Percentiles rank a stretch among this genome's conserved stretches.
phyloP scores from a whole-genome alignment of 2,797 vertebrate genomes.

The Macroramphosus scolopax region DNA sequence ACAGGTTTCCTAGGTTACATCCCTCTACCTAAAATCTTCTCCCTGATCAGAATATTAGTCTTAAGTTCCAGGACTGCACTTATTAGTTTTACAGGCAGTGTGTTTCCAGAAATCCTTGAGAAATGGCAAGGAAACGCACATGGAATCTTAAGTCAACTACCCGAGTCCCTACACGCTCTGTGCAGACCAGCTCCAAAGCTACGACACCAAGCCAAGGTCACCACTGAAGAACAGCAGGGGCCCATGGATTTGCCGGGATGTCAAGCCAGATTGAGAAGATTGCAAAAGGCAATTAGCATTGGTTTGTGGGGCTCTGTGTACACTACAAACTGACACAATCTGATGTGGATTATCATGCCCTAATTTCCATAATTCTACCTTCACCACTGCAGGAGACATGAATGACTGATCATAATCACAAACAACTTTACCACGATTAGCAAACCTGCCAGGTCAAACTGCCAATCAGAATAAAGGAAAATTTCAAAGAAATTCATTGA shows the following conservation, averaged over 20 bases:
- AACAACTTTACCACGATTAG: conserved; percentile 57
- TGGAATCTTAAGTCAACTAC: conserved; percentile 48
- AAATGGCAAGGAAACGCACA: conserved; percentile 35
- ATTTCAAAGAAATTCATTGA: conserved; percentile 29
- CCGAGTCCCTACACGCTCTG: conserved; percentile 23
- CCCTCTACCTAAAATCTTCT: conserved; percentile 27
- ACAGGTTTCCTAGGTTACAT: conserved; percentile 30
- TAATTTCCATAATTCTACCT: conserved; percentile 75
- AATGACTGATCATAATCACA: conserved; percentile 66
- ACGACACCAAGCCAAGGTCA: conserved; percentile 63
- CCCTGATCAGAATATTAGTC: conserved; percentile 9
- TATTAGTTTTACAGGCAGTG: conserved; percentile 25
- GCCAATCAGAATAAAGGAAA: conserved; percentile 52
- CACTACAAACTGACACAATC: conserved; percentile 64
- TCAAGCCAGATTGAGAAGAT: conserved; percentile 68
- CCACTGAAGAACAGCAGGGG: conserved; percentile 52
- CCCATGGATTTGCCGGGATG: conserved; percentile 55
- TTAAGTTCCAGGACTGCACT: conserved; percentile 7
- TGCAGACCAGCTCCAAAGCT: conserved; percentile 17
- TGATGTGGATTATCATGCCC: conserved; percentile 74
- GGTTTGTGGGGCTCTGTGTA: conserved; percentile 44
- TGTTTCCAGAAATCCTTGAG: conserved; percentile 42
- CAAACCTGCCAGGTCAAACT: conserved; percentile 63
- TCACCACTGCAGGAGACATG: conserved; percentile 43
- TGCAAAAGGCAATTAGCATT: conserved; percentile 66